Percentiles rank a stretch among this genome's conserved stretches.
These are phyloP conservation scores for Sylvilagus bachmani DNA, from an alignment of 2,113 vertebrate genomes.

Conservation along the genomic window DNA sequence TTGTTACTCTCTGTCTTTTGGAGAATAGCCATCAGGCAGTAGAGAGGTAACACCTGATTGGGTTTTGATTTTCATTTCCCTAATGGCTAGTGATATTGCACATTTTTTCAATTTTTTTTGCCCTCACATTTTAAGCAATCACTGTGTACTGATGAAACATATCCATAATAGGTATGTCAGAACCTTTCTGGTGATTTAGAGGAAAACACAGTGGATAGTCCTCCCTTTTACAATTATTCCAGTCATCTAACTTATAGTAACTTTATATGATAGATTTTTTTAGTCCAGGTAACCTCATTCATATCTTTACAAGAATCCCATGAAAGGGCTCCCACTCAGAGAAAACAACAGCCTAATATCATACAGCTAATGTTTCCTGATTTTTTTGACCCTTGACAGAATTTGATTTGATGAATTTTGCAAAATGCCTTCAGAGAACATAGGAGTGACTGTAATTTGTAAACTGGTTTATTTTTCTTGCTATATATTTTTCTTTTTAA, in stretches of 20 bases:
- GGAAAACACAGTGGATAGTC: not conserved
- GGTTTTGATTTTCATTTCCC: no score
- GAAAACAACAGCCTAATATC: not conserved
- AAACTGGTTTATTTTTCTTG: not conserved
- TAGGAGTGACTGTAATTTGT: not conserved
- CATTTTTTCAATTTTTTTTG: no score
- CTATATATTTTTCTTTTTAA: not conserved
- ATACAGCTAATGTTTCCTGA: no score
- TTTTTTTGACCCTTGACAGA: no score
- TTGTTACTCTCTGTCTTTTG: no score
- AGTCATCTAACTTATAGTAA: not conserved
- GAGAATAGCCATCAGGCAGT: no score
- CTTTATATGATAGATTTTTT: not conserved
- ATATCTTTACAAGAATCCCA: not conserved
- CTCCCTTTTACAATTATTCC: slow-evolving; percentile 40
- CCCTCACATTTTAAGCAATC: not conserved
- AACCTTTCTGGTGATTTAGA: not conserved
- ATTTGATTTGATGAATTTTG: not conserved
- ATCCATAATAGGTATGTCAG: not conserved
- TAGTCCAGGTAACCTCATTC: not conserved
- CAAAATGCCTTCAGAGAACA: not conserved
- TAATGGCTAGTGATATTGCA: no score
- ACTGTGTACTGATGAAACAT: not conserved
- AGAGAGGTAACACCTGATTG: no score
- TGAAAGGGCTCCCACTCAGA: not conserved